phyloP scores from a whole-genome alignment of 2,113 vertebrate species.

The Mixornis gularis region DNA sequence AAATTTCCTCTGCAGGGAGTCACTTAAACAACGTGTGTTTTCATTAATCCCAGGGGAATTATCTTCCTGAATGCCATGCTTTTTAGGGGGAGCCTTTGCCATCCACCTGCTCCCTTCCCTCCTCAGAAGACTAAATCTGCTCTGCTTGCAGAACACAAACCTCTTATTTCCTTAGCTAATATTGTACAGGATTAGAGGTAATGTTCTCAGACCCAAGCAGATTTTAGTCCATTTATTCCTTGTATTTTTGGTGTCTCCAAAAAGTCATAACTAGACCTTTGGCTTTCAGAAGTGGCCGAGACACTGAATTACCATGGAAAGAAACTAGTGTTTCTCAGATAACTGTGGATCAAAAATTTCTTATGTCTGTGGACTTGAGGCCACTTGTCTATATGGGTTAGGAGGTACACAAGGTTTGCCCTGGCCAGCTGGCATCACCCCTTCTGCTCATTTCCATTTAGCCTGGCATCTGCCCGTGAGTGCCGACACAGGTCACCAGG shows the following conservation, averaged over 20 bases:
- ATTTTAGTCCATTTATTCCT: background rate
- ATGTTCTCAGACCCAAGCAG: background rate
- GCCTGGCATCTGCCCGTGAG: background rate
- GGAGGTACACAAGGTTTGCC: background rate
- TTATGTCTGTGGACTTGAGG: background rate
- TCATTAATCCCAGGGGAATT: constrained; percentile 30
- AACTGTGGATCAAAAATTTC: background rate
- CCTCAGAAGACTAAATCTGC: background rate
- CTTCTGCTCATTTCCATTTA: background rate
- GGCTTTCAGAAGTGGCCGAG: background rate
- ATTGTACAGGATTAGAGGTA: background rate
- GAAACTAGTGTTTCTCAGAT: background rate
- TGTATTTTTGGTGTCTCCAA: background rate
- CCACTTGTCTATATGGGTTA: accelerated
- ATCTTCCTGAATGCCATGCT: constrained; percentile 11
- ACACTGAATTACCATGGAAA: background rate
- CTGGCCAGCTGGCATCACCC: background rate
- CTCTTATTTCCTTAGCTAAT: background rate
- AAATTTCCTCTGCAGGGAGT: constrained; percentile 42
- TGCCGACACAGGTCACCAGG: background rate
- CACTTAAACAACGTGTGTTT: constrained; percentile 8
- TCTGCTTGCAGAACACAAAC: background rate
- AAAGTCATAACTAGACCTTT: background rate
- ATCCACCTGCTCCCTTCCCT: constrained; percentile 23
- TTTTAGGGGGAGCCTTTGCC: background rate